phyloP scores from a whole-genome alignment of 2,888 invertebrate genomes.

The Cataglyphis albicans region DNA sequence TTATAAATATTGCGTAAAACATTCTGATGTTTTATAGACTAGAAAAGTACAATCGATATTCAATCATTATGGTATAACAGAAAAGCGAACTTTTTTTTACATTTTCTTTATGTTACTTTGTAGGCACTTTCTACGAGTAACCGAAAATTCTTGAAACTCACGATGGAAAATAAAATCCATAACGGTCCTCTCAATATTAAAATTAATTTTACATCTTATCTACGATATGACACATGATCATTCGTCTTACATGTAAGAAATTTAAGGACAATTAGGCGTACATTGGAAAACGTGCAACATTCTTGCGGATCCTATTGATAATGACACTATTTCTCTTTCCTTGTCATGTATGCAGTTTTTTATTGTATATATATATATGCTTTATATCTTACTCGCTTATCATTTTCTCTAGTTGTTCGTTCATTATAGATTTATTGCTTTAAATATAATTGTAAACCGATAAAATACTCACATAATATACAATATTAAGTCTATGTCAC shows the following conservation, averaged over 20 bases:
- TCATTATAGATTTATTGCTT: constrained; percentile 71
- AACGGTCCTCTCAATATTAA: constrained; percentile 50
- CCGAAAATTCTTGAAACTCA: constrained; percentile 70
- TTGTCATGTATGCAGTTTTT: constrained; percentile 44
- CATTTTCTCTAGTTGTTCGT: constrained; percentile 51
- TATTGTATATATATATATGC: constrained; percentile 58
- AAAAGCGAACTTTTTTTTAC: constrained; percentile 47
- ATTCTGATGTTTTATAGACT: constrained; percentile 71
- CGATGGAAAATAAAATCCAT: constrained; percentile 52
- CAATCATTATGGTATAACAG: constrained; percentile 31
- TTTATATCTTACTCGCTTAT: constrained; percentile 57
- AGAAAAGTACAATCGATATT: constrained; percentile 64
- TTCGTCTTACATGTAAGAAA: constrained; percentile 41
- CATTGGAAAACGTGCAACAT: constrained; percentile 42
- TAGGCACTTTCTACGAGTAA: constrained; percentile 85
- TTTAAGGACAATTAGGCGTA: constrained; percentile 48
- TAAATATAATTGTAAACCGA: constrained; percentile 63
- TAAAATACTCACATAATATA: constrained; percentile 47
- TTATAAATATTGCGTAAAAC: constrained; percentile 73
- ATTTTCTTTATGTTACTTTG: constrained; percentile 75
- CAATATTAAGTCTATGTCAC: constrained; percentile 42
- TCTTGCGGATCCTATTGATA: constrained; percentile 49
- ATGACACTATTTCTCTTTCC: constrained; percentile 43
- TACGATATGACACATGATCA: neutral
- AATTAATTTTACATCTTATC: constrained; percentile 35